A percentile compares a stretch with the other conserved stretches of the same genome.
Evolutionary conservation across 2,888 invertebrate species (phyloP).

Genomic region (Odontothrips loti): DNA sequence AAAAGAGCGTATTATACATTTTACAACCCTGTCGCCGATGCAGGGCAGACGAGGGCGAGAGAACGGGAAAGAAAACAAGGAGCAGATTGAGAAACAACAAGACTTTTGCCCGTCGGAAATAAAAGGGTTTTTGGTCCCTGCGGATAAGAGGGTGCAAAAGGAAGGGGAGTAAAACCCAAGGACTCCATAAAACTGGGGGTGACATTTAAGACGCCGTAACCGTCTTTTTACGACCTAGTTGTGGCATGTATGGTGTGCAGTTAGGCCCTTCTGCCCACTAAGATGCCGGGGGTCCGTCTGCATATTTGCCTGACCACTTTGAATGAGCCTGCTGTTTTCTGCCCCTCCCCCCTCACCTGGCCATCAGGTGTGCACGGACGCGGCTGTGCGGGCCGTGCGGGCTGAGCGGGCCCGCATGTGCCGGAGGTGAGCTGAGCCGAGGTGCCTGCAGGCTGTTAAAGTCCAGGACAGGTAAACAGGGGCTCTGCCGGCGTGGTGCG

Average conservation of each 20-base stretch:
- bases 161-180: not conserved
- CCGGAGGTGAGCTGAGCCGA: not conserved
- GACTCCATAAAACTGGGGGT: constrained; percentile 22
- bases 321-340: constrained; percentile 22
- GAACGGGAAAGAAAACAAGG: too few species aligned
- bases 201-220: constrained; percentile 23
- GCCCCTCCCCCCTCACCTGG: not conserved
- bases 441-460: not conserved
- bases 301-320: constrained; percentile 26
- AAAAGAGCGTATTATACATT: too few species aligned
- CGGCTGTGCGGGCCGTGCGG: not conserved
- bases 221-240: constrained; percentile 18
- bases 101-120: not conserved
- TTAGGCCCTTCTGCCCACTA: constrained; percentile 22
- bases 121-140: not conserved
- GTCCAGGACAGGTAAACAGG: not conserved
- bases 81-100: too few species aligned
- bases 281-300: constrained; percentile 15
- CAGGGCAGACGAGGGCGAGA: too few species aligned
- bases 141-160: not conserved
- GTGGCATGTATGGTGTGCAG: constrained; percentile 13
- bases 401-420: not conserved
- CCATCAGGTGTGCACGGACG: not conserved
- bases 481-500: too few species aligned
- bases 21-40: too few species aligned